These are phyloP conservation scores for Lepidurus apus DNA, from an alignment of 1,140 invertebrate genomes.

Conservation along the genomic window DNA sequence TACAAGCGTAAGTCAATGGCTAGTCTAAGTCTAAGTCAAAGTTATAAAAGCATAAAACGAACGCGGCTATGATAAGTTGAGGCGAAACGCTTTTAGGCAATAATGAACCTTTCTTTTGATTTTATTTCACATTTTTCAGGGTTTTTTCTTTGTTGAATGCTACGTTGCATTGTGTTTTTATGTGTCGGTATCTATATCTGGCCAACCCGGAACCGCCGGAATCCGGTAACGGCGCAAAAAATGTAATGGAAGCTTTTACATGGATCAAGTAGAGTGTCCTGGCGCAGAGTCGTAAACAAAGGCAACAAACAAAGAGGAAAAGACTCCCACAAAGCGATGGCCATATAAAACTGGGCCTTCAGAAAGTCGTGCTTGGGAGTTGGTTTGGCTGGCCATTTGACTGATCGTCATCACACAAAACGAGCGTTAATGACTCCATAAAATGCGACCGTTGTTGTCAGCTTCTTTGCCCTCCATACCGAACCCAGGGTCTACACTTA, in stretches of 20 bases:
- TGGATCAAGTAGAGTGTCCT: neutral
- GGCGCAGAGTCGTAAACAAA: neutral
- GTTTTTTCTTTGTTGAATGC: no score
- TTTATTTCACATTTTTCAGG: no score
- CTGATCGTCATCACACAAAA: neutral
- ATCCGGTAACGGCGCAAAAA: neutral
- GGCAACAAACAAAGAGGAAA: neutral
- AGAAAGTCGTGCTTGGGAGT: conserved; percentile 12
- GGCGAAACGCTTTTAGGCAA: no score
- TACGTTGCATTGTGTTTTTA: neutral
- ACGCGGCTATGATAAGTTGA: no score
- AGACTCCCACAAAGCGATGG: neutral
- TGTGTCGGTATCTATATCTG: neutral
- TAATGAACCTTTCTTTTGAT: no score
- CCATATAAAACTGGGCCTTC: neutral
- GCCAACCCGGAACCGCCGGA: neutral
- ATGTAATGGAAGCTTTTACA: neutral
- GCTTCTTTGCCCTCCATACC: neutral
- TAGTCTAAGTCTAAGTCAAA: no score
- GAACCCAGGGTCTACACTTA: neutral
- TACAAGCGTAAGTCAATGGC: no score
- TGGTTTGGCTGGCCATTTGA: conserved; percentile 5
- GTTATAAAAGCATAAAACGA: no score
- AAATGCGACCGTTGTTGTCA: conserved; percentile 2
- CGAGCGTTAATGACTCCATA: conserved; percentile 1